phyloP scores from a whole-genome alignment of 2,888 invertebrate species.

The Unio delphinus region DNA sequence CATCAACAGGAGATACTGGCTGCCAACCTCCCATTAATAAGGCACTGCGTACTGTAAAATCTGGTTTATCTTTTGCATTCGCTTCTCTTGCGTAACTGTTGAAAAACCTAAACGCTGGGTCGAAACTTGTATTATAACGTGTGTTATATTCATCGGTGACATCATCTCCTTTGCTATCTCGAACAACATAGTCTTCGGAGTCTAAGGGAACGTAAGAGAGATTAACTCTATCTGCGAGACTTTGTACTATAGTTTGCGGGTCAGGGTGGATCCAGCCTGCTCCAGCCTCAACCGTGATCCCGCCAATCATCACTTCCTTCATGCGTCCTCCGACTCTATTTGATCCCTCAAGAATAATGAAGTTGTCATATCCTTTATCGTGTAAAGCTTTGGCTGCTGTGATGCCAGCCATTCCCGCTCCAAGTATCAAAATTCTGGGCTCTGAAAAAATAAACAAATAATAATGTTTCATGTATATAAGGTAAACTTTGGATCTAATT shows the following conservation, averaged over 20 bases:
- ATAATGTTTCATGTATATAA: no score
- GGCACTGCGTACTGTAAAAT: constrained; percentile 10
- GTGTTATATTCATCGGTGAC: constrained; percentile 11
- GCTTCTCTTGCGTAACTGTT: not conserved
- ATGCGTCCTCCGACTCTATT: constrained; percentile 24
- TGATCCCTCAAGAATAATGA: constrained; percentile 27
- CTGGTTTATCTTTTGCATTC: not conserved
- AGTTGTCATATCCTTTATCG: constrained; percentile 22
- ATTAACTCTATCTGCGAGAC: constrained; percentile 5
- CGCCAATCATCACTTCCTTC: constrained; percentile 12
- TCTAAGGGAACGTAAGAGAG: constrained; percentile 7
- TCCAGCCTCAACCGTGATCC: constrained; percentile 25
- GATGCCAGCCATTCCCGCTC: constrained; percentile 24
- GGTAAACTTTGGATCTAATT: no score
- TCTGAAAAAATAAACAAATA: constrained; percentile 1
- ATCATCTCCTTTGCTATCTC: constrained; percentile 14
- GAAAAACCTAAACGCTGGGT: not conserved
- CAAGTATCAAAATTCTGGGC: constrained; percentile 13
- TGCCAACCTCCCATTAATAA: constrained; percentile 13
- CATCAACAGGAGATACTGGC: constrained; percentile 10
- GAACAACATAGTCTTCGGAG: constrained; percentile 12
- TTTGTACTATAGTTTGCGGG: constrained; percentile 20
- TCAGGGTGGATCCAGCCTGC: constrained; percentile 24
- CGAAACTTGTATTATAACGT: constrained; percentile 1
- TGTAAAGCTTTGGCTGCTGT: constrained; percentile 27